phyloP scores from a whole-genome alignment of 2,113 vertebrate genomes.

The Dendropsophus ebraccatus region DNA sequence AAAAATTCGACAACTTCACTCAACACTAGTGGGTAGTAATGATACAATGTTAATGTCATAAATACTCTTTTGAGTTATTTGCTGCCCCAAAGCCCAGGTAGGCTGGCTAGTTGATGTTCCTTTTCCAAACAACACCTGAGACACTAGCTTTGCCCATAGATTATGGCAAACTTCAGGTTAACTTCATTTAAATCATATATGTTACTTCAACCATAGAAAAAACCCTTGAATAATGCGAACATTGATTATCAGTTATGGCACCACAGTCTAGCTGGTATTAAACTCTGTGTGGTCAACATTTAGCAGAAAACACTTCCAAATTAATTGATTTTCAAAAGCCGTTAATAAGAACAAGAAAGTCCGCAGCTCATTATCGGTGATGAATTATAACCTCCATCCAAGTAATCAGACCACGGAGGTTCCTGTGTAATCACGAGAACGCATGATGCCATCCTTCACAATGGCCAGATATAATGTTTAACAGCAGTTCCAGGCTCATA shows the following conservation, averaged over 20 bases:
- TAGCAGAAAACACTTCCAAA: not conserved
- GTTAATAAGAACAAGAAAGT: not conserved
- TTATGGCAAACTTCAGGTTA: not conserved
- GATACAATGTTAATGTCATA: too few relatives aligned
- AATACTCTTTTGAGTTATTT: too few relatives aligned
- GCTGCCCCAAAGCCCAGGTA: too few relatives aligned
- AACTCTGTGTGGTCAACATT: not conserved
- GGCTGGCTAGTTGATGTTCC: too few relatives aligned
- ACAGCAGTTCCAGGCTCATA: conserved; percentile 10
- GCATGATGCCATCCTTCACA: not conserved
- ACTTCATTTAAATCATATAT: not conserved
- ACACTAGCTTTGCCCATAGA: not conserved
- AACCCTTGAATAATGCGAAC: not conserved
- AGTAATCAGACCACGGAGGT: not conserved
- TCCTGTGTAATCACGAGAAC: not conserved
- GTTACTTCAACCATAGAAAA: not conserved
- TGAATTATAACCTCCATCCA: not conserved
- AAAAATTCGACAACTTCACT: too few relatives aligned
- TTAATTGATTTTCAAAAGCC: not conserved
- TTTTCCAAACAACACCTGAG: not conserved
- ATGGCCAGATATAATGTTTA: not conserved
- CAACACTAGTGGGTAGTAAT: too few relatives aligned
- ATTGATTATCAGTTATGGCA: not conserved
- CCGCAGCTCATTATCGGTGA: not conserved
- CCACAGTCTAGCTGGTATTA: not conserved